Evolutionary conservation across 2,113 vertebrate genomes (phyloP), one percentile per base, ranked within the genome.

Genomic region (Ascaphus truei): DNA sequence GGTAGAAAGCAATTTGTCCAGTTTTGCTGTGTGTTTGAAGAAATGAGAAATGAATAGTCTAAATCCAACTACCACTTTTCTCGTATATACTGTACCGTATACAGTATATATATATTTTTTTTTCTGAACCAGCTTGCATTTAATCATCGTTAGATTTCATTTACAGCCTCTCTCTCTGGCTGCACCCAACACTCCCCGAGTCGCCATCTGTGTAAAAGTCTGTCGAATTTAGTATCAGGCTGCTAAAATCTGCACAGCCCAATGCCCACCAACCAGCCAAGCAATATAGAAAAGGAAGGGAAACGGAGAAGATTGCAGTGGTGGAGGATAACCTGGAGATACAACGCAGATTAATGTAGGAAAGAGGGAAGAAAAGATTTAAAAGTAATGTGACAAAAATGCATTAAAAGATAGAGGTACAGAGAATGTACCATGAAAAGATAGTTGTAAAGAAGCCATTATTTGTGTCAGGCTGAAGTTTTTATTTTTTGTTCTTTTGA

Each of bases 341-440:
- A 33, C 27, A 23, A 12, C 27, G 26, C 9, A 68, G 37, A 57
- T 68, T 58, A 68, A 68, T 68, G 29, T n/a, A n/a, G 39, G 39
- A 10, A 31, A 16, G 20, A 31, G 29, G 34, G 20, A n/a, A 22
- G 37, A 26, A 29, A 56, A 66, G 63, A 56, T 66, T 57, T 57
- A 57, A 45, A 47, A 57, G 47, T 25, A 67, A 67, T 56, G 51
- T 45, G 29, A 57, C 37, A 56, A 68, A 52, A 68, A 57, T 47
- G 26, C 27, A 57, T 68, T 68, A 45, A 68, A 48, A 34, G 64
- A 68, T 48, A 34, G 53, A 13, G 29, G 27, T 23, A 29, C 27
- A 3, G 39, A 25, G 22, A 7, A 11, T 6, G 52, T 13, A 16
- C 64, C 26, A 20, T 20, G 29, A 27, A 31, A 47, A 45, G 16